These are phyloP conservation scores for Uropetala carovei DNA, from an alignment of 2,888 invertebrate genomes.

Conservation along the genomic window DNA sequence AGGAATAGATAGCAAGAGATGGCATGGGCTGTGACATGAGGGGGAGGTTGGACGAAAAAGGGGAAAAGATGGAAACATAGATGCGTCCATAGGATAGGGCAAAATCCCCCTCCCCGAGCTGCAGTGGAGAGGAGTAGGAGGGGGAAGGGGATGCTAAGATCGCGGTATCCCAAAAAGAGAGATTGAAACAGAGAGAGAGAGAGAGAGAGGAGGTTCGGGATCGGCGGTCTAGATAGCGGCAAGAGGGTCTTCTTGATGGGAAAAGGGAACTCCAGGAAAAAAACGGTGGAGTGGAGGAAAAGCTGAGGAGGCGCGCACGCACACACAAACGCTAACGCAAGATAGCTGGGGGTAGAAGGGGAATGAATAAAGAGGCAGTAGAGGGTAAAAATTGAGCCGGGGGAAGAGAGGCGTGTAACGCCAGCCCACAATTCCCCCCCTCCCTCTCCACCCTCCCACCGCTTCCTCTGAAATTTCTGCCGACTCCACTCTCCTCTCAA, in stretches of 20 bases:
- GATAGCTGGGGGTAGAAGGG: not conserved
- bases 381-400: not conserved
- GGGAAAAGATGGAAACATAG: constrained; percentile 6
- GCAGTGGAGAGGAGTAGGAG: no score
- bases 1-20: no score
- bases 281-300: not conserved
- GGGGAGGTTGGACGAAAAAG: not conserved
- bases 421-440: not conserved
- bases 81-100: not conserved
- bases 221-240: not conserved
- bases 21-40: no score
- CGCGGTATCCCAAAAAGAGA: not conserved
- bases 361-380: not conserved
- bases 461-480: not conserved
- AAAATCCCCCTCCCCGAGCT: not conserved
- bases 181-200: not conserved
- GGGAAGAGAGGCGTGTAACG: not conserved
- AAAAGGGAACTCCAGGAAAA: not conserved
- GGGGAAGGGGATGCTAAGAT: not conserved
- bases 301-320: not conserved
- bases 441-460: not conserved
- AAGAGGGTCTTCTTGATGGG: not conserved
- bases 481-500: not conserved
- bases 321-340: not conserved
- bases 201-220: not conserved